Evolutionary conservation across 2,113 vertebrate genomes (phyloP), one percentile per base, ranked within the genome.

Genomic region (Boleophthalmus pectinirostris): DNA sequence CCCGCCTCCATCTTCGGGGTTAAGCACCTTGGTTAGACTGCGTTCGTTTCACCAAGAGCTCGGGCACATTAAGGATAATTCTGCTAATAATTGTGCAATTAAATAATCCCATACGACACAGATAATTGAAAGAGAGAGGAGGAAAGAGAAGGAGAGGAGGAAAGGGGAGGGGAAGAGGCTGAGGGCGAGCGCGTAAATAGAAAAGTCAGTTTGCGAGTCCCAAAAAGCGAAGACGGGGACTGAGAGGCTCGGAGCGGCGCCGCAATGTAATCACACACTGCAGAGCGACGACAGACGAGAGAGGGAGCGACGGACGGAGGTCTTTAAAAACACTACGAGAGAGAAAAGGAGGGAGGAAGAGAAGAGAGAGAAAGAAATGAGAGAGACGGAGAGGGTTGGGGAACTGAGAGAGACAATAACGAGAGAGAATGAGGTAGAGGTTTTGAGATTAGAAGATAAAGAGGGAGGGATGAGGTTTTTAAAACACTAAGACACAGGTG

Each of bases 61-160:
- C 11, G 75, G 79, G 25, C 51, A 82, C 82, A 87, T 90, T 88
- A 76, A 84, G 81, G 80, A 83, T 90, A 46, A 88, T 88, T 90
- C 83, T 79, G 66, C 70, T 90, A 87, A 91, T 90, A 91, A 89
- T 90, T 71, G 78, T 58, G 64, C 82, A 81, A 88, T 92, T 90
- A 86, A 89, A 90, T 77, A 74, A 85, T 83, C 73, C 80, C 63
- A 16, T 74, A 78, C 76, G 85, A 86, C 78, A 77, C 49, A 14
- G 66, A 79, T 73, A 65, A 90, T 87, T 84, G 82, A 77, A 85
- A 65, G 82, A 43, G 2, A 15, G 12, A 5, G n/a, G 35, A 15
- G 0, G 16, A 23, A 46, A 66, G 77, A 85, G 53, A 9, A 11
- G 35, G 2, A 15, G 20, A 11, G 35, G 2, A 15, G n/a, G 4